Base-by-base conservation (phyloP, 2,888 invertebrate species). In the Dasypolia templi region DNA sequence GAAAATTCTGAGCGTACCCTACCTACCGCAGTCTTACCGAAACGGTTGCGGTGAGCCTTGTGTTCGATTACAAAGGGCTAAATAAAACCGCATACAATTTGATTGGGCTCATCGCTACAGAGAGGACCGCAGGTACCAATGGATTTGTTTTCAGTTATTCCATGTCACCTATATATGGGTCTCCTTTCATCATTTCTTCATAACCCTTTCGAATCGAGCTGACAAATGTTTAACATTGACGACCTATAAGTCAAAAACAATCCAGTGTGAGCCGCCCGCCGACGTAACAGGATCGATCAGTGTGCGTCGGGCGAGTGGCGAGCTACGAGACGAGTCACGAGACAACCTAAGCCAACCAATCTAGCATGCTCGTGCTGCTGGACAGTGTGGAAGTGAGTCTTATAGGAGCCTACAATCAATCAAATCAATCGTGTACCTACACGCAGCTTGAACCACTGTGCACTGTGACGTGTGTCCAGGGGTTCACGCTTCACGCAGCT, bases 211-310 rank as follows among this genome's bases (percentile, higher is more conserved):
- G n/a, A 19, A 22, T 7, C 2, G n/a, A 39, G 32, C n/a, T 64
- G 19, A 5, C 29, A 19, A 29, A 44, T 46, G 35, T 17, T 42
- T 26, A n/a, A n/a, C n/a, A n/a, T n/a, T n/a, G n/a, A n/a, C n/a
- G n/a, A n/a, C n/a, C n/a, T n/a, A 62, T 19, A 44, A 44, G 26
- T 39, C 14, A 11, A 39, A n/a, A 59, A 49, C 42, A 22, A 42
- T 26, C 42, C 22, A 26, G 17, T 26, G 39, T 35, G 22, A 56
- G 58, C 42, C 32, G 19, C 32, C 42, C 22, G 65, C 53, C n/a
- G 44, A 29, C 66, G 46, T 44, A n/a, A 3, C n/a, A 11, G 17
- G n/a, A 39, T 65, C 73, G 39, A 55, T 29, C n/a, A 72, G 44
- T 17, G 51, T 14, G 51, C 42, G n/a, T 29, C 62, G 49, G 9